Conservation (phyloP, 1,140 invertebrate genomes). For the Nomia melanderi region DNA sequence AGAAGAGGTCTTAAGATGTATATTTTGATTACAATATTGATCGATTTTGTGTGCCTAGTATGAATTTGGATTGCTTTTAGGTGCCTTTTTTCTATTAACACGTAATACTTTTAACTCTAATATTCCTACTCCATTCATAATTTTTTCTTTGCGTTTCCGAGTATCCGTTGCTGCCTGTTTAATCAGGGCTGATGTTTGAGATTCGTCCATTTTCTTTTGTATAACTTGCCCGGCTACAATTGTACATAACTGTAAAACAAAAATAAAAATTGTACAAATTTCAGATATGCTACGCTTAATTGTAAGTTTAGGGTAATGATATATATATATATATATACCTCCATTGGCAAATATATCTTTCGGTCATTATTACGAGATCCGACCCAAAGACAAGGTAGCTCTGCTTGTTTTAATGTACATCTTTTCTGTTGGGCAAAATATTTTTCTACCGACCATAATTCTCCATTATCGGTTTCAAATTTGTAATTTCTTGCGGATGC, state of each 20-base stretch:
- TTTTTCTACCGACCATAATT: conserved; percentile 76
- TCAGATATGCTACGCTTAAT: background rate
- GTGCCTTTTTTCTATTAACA: too few relatives aligned
- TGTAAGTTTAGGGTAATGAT: too few relatives aligned
- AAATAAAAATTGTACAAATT: background rate
- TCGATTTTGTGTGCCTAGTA: too few relatives aligned
- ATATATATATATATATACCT: conserved; percentile 51
- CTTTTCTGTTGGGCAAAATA: conserved; percentile 81
- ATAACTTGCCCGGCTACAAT: conserved; percentile 83
- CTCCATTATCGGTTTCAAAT: conserved; percentile 75
- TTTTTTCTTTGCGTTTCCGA: conserved; percentile 83
- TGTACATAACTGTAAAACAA: conserved; percentile 79
- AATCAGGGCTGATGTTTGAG: conserved; percentile 86
- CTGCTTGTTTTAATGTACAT: conserved; percentile 80
- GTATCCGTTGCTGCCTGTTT: conserved; percentile 83
- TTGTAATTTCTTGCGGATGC: conserved; percentile 62
- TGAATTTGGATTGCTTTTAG: too few relatives aligned
- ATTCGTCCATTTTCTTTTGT: conserved; percentile 81
- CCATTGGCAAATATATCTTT: conserved; percentile 68
- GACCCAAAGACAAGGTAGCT: conserved; percentile 84
- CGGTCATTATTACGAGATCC: conserved; percentile 79
- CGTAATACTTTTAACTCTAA: background rate
- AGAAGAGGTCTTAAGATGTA: too few relatives aligned
- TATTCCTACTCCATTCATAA: conserved; percentile 81
- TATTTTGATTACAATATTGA: too few relatives aligned